phyloP scores from a whole-genome alignment of 2,888 invertebrate genomes.

The Prosapia bicincta region DNA sequence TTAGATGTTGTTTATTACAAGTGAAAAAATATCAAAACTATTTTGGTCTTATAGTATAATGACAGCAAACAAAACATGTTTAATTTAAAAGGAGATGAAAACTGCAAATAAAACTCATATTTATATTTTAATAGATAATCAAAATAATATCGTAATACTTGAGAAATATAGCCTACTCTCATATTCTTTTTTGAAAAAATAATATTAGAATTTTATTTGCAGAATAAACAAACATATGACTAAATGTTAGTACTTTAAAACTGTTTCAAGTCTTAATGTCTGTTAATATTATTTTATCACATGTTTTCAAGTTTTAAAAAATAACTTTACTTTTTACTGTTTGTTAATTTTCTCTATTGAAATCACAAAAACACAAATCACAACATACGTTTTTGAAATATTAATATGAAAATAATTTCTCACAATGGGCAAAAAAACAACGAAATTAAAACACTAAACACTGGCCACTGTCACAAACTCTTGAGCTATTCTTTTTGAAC shows the following conservation, averaged over 20 bases:
- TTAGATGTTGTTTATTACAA: too few relatives aligned
- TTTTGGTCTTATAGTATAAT: neutral
- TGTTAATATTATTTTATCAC: neutral
- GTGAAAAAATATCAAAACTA: too few relatives aligned
- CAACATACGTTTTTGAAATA: conserved; percentile 1
- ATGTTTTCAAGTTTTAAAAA: neutral
- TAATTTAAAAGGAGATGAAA: too few relatives aligned
- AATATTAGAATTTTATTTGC: conserved; percentile 35
- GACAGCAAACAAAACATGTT: neutral
- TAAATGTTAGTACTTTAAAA: neutral
- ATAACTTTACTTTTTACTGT: neutral
- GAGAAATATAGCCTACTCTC: neutral
- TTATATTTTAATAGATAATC: neutral
- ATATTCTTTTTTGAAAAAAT: neutral
- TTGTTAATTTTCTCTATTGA: neutral
- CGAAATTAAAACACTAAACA: conserved; percentile 19
- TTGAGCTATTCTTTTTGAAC: conserved; percentile 9
- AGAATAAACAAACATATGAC: conserved; percentile 18
- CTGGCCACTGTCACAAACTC: conserved; percentile 28
- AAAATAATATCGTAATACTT: neutral
- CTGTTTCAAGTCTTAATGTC: neutral
- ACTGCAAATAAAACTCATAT: conserved; percentile 35
- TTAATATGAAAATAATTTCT: conserved; percentile 6
- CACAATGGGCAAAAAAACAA: conserved; percentile 2
- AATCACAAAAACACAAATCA: conserved; percentile 1